phyloP scores from a whole-genome alignment of 2,888 invertebrate species.

The Cryptocheilus praepositus region DNA sequence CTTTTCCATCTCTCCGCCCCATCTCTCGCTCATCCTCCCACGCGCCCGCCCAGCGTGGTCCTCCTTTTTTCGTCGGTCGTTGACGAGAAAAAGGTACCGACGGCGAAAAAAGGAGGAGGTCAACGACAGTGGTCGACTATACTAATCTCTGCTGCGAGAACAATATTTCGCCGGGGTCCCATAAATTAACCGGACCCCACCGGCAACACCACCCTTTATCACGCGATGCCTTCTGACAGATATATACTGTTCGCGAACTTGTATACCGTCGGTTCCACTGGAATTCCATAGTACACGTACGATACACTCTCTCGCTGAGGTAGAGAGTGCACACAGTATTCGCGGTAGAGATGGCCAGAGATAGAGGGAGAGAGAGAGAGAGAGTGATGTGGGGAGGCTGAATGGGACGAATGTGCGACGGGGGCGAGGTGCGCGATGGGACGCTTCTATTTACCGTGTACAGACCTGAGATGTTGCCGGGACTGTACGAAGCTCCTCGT shows the following conservation, averaged over 20 bases:
- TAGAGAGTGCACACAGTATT: too few relatives aligned
- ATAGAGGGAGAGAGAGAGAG: neutral
- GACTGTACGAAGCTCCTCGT: slow-evolving; percentile 17
- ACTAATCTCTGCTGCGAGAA: slow-evolving; percentile 63
- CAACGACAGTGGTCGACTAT: slow-evolving; percentile 39
- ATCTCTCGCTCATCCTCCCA: neutral
- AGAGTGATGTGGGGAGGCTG: slow-evolving; percentile 16
- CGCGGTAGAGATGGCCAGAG: too few relatives aligned
- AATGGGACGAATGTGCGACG: slow-evolving; percentile 20
- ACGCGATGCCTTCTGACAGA: slow-evolving; percentile 56
- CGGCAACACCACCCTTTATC: slow-evolving; percentile 56
- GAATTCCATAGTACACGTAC: slow-evolving; percentile 10
- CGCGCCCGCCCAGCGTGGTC: neutral
- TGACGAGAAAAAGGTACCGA: neutral
- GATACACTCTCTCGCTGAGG: neutral
- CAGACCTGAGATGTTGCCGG: slow-evolving; percentile 20
- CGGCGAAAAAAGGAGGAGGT: neutral
- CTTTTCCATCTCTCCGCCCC: neutral
- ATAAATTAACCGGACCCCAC: slow-evolving; percentile 58
- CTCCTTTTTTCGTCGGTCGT: slow-evolving; percentile 2
- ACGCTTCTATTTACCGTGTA: slow-evolving; percentile 18
- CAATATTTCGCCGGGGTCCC: slow-evolving; percentile 59
- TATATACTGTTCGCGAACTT: slow-evolving; percentile 56
- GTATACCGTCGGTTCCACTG: slow-evolving; percentile 35
- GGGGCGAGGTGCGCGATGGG: slow-evolving; percentile 20